Evolutionary conservation across 2,113 vertebrate species (phyloP).

Genomic region (Muntiacus reevesi): DNA sequence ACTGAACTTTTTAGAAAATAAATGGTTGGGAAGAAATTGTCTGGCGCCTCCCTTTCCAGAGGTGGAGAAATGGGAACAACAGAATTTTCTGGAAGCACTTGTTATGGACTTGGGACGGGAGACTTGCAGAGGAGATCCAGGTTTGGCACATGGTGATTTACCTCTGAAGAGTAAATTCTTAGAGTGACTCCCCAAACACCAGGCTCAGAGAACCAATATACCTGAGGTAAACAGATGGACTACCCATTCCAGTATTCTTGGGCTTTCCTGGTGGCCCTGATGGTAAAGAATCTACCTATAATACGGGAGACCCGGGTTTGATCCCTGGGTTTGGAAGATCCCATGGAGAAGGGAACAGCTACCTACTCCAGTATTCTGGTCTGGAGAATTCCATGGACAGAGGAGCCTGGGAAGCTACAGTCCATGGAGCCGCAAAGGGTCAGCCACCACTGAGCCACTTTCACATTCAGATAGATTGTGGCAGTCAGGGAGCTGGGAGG

Average conservation of each 20-base stretch:
- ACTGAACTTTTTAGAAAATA: not conserved
- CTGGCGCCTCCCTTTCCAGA: not conserved
- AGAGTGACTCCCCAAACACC: not conserved
- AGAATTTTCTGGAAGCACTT: not conserved
- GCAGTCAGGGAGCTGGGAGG: not conserved
- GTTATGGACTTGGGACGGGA: not conserved
- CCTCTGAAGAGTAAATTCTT: not conserved
- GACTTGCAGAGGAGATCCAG: not conserved
- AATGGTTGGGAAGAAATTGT: not conserved
- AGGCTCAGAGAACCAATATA: not conserved
- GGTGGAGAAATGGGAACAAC: not conserved
- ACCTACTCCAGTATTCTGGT: not conserved
- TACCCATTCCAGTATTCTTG: not conserved
- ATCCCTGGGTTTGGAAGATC: not conserved
- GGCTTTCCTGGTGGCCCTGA: not conserved
- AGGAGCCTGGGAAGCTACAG: not conserved
- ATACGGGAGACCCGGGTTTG: not conserved
- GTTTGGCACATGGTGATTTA: not conserved
- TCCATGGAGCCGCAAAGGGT: not conserved
- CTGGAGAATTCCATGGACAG: not conserved
- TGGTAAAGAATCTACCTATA: not conserved
- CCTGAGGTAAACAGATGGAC: not conserved
- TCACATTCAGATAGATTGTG: not conserved
- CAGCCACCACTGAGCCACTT: not conserved
- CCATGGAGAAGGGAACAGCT: not conserved